Evolutionary conservation across 2,888 invertebrate species (phyloP).

Genomic region (Oligia latruncula): DNA sequence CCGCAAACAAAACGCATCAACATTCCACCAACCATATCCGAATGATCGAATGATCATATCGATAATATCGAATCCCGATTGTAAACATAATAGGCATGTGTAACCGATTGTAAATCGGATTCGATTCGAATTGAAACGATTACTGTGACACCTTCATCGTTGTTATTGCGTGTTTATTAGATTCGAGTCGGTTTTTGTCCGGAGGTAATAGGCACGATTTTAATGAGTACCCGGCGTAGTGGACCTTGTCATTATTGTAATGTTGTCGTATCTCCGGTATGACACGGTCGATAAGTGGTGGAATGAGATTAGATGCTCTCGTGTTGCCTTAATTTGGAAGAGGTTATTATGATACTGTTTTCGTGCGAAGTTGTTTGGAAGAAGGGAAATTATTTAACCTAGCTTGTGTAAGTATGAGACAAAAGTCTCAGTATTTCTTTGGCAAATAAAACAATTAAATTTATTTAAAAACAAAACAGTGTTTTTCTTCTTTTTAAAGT

Average conservation of each 20-base stretch:
- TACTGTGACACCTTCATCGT: slow-evolving; percentile 81
- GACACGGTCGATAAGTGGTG: slow-evolving; percentile 48
- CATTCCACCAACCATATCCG: slow-evolving; percentile 60
- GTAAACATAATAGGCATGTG: slow-evolving; percentile 73
- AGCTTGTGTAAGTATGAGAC: background rate
- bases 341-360: slow-evolving; percentile 35
- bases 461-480: background rate
- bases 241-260: slow-evolving; percentile 63
- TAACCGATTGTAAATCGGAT: slow-evolving; percentile 78
- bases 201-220: slow-evolving; percentile 56
- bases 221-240: slow-evolving; percentile 64
- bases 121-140: slow-evolving; percentile 79
- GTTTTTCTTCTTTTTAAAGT: background rate
- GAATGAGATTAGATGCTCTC: slow-evolving; percentile 43
- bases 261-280: slow-evolving; percentile 39
- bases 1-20: slow-evolving; percentile 48
- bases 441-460: no score
- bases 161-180: slow-evolving; percentile 85
- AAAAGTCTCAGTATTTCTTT: background rate
- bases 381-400: background rate
- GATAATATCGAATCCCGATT: slow-evolving; percentile 59
- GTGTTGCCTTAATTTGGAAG: slow-evolving; percentile 32
- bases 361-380: background rate
- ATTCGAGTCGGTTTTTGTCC: slow-evolving; percentile 71
- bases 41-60: slow-evolving; percentile 60